A percentile compares a stretch with the other conserved stretches of the same genome.
phyloP scores from a whole-genome alignment of 1,140 invertebrate genomes.

The Tyrophagus putrescentiae region DNA sequence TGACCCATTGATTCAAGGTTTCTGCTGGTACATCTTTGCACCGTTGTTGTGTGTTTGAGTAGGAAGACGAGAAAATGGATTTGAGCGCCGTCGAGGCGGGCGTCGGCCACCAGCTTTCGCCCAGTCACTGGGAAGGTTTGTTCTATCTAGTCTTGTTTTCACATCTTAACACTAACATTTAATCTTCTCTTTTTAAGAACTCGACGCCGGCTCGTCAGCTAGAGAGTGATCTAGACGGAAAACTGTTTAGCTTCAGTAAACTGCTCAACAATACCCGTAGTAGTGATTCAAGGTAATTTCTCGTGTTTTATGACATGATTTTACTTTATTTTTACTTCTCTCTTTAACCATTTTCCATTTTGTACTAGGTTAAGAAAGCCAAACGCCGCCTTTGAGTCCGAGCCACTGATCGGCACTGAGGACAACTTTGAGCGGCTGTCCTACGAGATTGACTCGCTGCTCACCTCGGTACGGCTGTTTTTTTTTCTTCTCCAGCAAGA shows the following conservation, averaged over 20 bases:
- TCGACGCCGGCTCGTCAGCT: constrained; percentile 82
- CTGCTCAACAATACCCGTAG: constrained; percentile 46
- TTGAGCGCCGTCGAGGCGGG: no score
- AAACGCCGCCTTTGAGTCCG: constrained; percentile 48
- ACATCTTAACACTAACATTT: background rate
- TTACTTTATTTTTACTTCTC: no score
- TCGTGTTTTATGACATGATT: background rate
- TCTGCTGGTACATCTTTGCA: no score
- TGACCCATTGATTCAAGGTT: no score
- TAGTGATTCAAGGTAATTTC: constrained; percentile 24
- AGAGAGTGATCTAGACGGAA: constrained; percentile 93
- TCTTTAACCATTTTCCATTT: no score
- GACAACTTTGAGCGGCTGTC: constrained; percentile 83
- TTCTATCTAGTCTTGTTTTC: background rate
- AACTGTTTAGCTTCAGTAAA: constrained; percentile 87
- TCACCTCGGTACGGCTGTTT: constrained; percentile 52
- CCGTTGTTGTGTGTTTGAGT: no score
- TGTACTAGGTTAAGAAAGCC: no score
- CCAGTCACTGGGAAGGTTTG: constrained; percentile 21
- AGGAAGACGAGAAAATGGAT: no score
- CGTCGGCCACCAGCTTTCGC: background rate
- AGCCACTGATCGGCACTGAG: constrained; percentile 52
- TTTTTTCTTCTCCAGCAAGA: background rate
- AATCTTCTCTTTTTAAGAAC: constrained; percentile 45
- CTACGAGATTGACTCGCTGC: constrained; percentile 71